Evolutionary conservation across 2,888 invertebrate genomes (phyloP).

Genomic region (Eupelmus urozonus): DNA sequence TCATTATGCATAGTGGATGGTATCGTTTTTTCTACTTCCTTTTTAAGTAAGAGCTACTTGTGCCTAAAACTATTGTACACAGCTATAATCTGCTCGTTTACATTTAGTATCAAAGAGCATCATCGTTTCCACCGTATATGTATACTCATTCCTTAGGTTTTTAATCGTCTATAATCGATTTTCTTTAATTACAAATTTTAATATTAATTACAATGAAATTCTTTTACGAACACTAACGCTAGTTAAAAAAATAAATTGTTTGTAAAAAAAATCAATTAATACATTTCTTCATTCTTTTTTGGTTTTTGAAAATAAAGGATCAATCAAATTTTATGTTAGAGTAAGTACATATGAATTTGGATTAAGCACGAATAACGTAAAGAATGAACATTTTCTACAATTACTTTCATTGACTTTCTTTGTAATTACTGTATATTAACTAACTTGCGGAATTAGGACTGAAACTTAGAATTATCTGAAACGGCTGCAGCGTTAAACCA

Average conservation of each 20-base stretch:
- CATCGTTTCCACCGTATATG: no score
- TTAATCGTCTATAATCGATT: constrained; percentile 2
- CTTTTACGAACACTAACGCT: not conserved
- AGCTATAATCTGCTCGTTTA: not conserved
- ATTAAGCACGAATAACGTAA: not conserved
- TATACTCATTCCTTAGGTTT: no score
- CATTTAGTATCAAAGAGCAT: constrained; percentile 5
- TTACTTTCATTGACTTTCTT: constrained; percentile 43
- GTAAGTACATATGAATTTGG: not conserved
- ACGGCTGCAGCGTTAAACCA: constrained; percentile 50
- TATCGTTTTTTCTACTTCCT: constrained; percentile 10
- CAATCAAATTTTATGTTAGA: constrained; percentile 21
- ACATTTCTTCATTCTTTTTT: not conserved
- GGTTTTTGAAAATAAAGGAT: constrained; percentile 33
- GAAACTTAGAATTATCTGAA: constrained; percentile 16
- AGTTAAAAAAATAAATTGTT: constrained; percentile 15
- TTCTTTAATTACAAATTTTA: constrained; percentile 18
- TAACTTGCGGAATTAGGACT: constrained; percentile 12
- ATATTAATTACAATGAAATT: not conserved
- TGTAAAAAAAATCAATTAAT: not conserved
- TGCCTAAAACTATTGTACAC: constrained; percentile 15
- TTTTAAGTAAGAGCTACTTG: constrained; percentile 3
- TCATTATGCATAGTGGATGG: constrained; percentile 6
- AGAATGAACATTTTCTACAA: not conserved
- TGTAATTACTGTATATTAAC: constrained; percentile 1